Evolutionary conservation across 2,888 invertebrate species (phyloP).

Genomic region (Drosophila anceps): DNA sequence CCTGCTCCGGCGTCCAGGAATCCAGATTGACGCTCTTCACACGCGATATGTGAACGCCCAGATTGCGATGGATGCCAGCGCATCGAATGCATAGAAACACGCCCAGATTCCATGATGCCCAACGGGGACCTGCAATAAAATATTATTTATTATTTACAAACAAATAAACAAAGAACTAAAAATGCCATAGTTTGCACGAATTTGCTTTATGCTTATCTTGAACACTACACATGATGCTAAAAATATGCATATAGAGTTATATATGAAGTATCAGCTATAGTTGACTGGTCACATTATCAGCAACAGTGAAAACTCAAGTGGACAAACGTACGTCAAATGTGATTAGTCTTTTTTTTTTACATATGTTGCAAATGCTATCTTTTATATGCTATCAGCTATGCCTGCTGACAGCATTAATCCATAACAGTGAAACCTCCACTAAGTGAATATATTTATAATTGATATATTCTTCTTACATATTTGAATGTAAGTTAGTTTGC

Average conservation of each 20-base stretch:
- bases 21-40: conserved; percentile 99
- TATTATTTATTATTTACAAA: not conserved
- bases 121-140: conserved; percentile 93
- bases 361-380: not conserved
- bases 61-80: conserved; percentile 99
- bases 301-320: not conserved
- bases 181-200: not conserved
- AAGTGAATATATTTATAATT: not conserved
- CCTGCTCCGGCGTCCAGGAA: conserved; percentile 99
- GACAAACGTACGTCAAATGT: not conserved
- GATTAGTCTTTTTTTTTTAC: not conserved
- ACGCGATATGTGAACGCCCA: conserved; percentile 99
- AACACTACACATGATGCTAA: conserved; percentile 12
- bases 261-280: conserved; percentile 1
- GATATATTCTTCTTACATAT: not conserved
- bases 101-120: conserved; percentile 99
- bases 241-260: conserved; percentile 6
- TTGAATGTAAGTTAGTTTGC: not conserved
- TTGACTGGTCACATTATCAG: conserved; percentile 4
- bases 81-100: conserved; percentile 99
- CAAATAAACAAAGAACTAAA: conserved; percentile 15
- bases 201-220: conserved; percentile 7
- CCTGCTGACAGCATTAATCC: not conserved
- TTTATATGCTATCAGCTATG: not conserved
- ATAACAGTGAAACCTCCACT: not conserved